Evolutionary conservation across 2,888 invertebrate species (phyloP).

Genomic region (Acrobeloides nanus): DNA sequence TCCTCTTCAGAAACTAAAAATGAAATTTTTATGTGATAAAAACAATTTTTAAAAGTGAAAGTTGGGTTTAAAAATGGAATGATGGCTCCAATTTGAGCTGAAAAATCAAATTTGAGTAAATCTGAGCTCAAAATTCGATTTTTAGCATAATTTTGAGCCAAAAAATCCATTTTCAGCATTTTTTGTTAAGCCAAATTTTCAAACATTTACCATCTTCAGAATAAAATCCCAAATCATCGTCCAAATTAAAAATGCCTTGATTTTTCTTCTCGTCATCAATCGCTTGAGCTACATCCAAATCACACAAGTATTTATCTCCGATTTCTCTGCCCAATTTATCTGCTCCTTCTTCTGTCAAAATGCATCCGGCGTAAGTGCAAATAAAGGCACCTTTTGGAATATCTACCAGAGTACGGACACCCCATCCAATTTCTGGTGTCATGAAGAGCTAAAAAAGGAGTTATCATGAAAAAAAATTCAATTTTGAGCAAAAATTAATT

Average conservation of each 20-base stretch:
- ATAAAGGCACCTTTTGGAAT: conserved; percentile 87
- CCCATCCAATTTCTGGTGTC: conserved; percentile 83
- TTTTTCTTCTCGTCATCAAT: conserved; percentile 57
- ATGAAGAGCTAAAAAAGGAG: conserved; percentile 74
- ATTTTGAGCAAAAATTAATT: too few species aligned
- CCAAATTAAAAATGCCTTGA: conserved; percentile 19
- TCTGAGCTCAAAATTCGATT: too few species aligned
- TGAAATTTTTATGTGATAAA: too few species aligned
- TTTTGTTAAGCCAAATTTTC: too few species aligned
- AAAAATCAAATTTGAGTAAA: too few species aligned
- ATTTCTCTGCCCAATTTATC: conserved; percentile 41
- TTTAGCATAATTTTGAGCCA: too few species aligned
- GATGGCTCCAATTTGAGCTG: too few species aligned
- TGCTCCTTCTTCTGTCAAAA: conserved; percentile 70
- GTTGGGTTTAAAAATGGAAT: too few species aligned
- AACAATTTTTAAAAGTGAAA: too few species aligned
- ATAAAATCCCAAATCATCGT: conserved; percentile 14
- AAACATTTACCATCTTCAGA: conserved; percentile 6
- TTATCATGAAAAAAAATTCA: conserved; percentile 1
- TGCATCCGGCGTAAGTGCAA: conserved; percentile 82
- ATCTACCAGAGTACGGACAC: conserved; percentile 84
- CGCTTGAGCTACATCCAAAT: conserved; percentile 90
- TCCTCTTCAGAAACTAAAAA: too few species aligned
- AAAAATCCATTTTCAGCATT: too few species aligned
- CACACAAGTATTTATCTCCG: conserved; percentile 70